Percentiles rank a stretch among this genome's conserved stretches.
These are phyloP conservation scores for Sebastes iracundus DNA, from an alignment of 2,797 vertebrate genomes.

Conservation along the genomic window DNA sequence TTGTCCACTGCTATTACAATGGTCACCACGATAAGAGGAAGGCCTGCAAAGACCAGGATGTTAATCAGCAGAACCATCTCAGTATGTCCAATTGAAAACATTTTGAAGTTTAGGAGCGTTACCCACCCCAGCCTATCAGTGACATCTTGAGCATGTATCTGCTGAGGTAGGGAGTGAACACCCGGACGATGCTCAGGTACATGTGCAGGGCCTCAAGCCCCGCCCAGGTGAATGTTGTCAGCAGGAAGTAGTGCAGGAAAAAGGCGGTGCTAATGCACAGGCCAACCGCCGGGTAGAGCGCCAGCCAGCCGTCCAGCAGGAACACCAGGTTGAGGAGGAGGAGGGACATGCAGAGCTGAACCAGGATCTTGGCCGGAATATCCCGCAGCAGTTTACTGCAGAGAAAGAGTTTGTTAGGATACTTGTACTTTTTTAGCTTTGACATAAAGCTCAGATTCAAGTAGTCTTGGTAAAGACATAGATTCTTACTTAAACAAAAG, in stretches of 20 bases:
- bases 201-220: conserved; percentile 97
- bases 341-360: conserved; percentile 91
- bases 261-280: conserved; percentile 91
- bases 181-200: conserved; percentile 94
- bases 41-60: conserved; percentile 75
- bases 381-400: conserved; percentile 93
- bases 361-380: conserved; percentile 96
- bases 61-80: background rate
- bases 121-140: conserved; percentile 94
- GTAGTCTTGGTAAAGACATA: background rate
- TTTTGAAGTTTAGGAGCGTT: background rate
- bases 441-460: background rate
- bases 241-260: conserved; percentile 96
- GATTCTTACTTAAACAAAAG: conserved; percentile 67
- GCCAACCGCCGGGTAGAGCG: conserved; percentile 76
- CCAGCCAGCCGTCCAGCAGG: conserved; percentile 92
- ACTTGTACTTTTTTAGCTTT: background rate
- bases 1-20: conserved; percentile 87
- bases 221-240: conserved; percentile 97
- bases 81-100: background rate
- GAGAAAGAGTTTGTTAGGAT: conserved; percentile 13
- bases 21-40: conserved; percentile 88
- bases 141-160: conserved; percentile 96
- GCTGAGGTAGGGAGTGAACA: conserved; percentile 94
- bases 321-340: conserved; percentile 92